Base-by-base conservation (phyloP, 2,797 vertebrate genomes). In the Menidia menidia region DNA sequence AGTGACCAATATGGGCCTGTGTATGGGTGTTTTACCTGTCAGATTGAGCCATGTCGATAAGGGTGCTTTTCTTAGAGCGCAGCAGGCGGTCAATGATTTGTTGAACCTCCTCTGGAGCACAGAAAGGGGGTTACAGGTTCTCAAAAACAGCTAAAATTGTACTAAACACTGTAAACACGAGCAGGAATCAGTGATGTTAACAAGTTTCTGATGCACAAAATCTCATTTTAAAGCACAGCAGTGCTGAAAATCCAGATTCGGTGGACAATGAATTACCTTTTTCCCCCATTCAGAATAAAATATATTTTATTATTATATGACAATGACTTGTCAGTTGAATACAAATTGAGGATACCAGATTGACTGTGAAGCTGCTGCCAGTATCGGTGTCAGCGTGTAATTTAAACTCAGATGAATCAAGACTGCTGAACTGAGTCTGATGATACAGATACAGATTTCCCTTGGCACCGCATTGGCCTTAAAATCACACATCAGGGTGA, bases 61-160 rank as follows among this genome's bases (percentile, higher is more conserved):
- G 86, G 5, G 80, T 63, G 72, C 75, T 84, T 85, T 32, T 90
- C 78, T 88, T 89, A 71, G 35, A 75, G 50, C 92, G 93, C 64
- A 94, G 78, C 33, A 96, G 81, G 14, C 91, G 92, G 18, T 95
- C 93, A 16, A 96, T 86, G 41, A 87, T 92, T 56, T 94, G 94
- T 68, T 96, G 95, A 69, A 93, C 75, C 70, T 96, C 95, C 48
- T 95, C 96, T 96, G 91, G 53, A 83, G 77, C 59, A 83, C 25
- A 83, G 47, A 64, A 52, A 54, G 42, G 10, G 12, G 31, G 19
- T 58, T 47, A 18, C 59, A 31, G 4, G n/a, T 56, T 68, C 61
- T 62, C 16, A 60, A 11, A n/a, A 32, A 47, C 19, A 65, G 8
- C 6, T 32, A 44, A 18, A 9, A 13, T 16, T 30, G 10, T 48